Percentiles rank a stretch among this genome's conserved stretches.
Evolutionary conservation across 2,888 invertebrate species (phyloP).

Genomic region (Mimachlamys varia): DNA sequence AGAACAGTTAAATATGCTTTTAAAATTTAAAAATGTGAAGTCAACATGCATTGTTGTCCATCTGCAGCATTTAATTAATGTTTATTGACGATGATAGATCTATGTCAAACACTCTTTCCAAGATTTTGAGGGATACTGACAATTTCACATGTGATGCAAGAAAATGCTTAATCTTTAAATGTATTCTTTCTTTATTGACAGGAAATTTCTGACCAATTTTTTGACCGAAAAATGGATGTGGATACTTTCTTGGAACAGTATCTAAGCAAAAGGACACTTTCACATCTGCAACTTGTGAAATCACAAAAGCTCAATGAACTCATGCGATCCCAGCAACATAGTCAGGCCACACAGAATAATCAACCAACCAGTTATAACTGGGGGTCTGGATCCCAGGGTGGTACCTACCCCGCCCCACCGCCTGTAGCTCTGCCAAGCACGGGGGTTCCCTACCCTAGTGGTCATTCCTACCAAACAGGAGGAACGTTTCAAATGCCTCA

Average conservation of each 20-base stretch:
- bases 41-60: too few species aligned
- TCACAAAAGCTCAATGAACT: conserved; percentile 93
- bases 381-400: neutral
- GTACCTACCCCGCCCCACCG: neutral
- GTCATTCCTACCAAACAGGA: neutral
- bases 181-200: conserved; percentile 70
- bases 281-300: conserved; percentile 93
- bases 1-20: too few species aligned
- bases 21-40: too few species aligned
- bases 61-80: too few species aligned
- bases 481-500: neutral
- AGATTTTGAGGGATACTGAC: too few species aligned
- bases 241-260: conserved; percentile 95
- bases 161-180: neutral
- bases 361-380: neutral
- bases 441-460: neutral
- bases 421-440: neutral
- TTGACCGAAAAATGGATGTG: conserved; percentile 87
- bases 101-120: too few species aligned
- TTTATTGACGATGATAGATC: too few species aligned
- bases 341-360: neutral
- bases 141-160: too few species aligned
- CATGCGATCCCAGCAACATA: conserved; percentile 66
- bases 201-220: conserved; percentile 90
- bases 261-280: conserved; percentile 88